Evolutionary conservation across 1,140 invertebrate species (phyloP).

Genomic region (Asbolus verrucosus): DNA sequence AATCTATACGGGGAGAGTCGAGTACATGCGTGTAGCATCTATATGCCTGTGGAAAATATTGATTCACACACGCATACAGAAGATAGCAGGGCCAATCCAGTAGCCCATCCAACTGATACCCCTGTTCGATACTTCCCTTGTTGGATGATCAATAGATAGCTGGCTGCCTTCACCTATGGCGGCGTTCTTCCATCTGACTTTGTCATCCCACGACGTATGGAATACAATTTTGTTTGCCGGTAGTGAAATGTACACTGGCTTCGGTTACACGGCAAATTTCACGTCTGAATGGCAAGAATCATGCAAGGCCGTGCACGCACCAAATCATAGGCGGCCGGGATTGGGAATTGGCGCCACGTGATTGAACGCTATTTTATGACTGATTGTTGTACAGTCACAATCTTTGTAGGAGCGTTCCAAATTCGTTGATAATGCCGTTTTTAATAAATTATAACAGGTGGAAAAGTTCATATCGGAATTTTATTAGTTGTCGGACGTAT

Average conservation of each 20-base stretch:
- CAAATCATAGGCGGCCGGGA: neutral
- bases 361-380: slow-evolving; percentile 11
- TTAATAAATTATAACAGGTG: slow-evolving; percentile 39
- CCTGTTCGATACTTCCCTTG: slow-evolving; percentile 8
- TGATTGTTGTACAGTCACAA: slow-evolving; percentile 22
- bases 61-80: slow-evolving; percentile 54
- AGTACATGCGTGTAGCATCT: slow-evolving; percentile 53
- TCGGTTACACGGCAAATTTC: neutral
- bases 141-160: slow-evolving; percentile 35
- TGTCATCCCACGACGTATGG: no score
- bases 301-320: neutral
- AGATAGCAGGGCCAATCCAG: slow-evolving; percentile 48
- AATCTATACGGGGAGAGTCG: slow-evolving; percentile 49
- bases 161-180: slow-evolving; percentile 15
- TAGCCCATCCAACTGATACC: slow-evolving; percentile 45
- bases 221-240: no score
- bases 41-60: slow-evolving; percentile 53
- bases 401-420: neutral
- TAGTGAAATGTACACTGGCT: neutral
- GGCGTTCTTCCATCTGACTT: neutral
- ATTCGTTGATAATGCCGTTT: slow-evolving; percentile 22
- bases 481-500: slow-evolving; percentile 27
- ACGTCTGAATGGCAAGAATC: no score
- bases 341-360: slow-evolving; percentile 1
- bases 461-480: slow-evolving; percentile 36